Evolutionary conservation across 2,797 vertebrate genomes (phyloP), one percentile per base, ranked within the genome.

Genomic region (Tragopan temminckii): DNA sequence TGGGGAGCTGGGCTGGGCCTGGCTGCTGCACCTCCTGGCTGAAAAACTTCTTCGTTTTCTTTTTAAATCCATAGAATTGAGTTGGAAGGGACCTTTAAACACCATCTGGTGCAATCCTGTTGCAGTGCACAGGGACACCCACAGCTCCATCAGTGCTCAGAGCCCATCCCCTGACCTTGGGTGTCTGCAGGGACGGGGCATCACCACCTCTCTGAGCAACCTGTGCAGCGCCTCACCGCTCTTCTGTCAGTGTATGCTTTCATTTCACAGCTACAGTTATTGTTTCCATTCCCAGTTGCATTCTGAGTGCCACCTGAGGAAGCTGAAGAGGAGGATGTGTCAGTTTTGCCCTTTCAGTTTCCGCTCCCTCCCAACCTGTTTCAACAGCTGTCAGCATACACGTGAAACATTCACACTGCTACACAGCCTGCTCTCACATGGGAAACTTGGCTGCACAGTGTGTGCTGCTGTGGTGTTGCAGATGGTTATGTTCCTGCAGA

Each of bases 241-340:
- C 29, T 31, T 18, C 29, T 14, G 18, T 21, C 61, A 52, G 42
- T 3, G 5, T 16, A 18, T 46, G n/a, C 61, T 63, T 88, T 83
- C 4, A 4, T 69, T 43, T 63, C 43, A 27, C 38, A 63, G 38
- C 21, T 33, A 31, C 0, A 1, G 17, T 48, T 67, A 25, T 14
- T 53, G 52, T 48, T 82, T 55, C 42, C 1, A 0, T 62, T 83
- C 84, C 36, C 43, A 2, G 43, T 10, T 4, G 3, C 0, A 2
- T 55, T 66, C 46, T 16, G 18, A 59, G 33, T 53, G 64, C 17
- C 17, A 21, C 18, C 43, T 20, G 43, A 67, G 52, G 29, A 50
- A 23, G 25, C 13, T 3, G 1, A 36, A 50, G 42, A 52, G 35
- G 55, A 50, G 20, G 6, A 21, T 25, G 13, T 50, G 68, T 57